Conservation (phyloP, 1,140 invertebrate genomes). For the Meloidogyne chitwoodi region DNA sequence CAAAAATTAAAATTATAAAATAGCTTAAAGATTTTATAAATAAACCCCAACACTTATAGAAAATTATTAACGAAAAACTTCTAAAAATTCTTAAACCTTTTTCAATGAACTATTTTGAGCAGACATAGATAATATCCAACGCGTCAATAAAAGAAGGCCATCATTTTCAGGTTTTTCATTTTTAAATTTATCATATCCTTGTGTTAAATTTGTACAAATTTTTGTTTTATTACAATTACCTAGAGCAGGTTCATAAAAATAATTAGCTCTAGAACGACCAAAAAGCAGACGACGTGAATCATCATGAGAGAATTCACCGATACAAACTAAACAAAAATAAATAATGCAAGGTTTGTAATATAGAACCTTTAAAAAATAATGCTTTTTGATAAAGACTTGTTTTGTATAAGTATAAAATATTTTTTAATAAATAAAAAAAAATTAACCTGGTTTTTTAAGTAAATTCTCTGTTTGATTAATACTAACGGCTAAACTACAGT, state of each 20-base stretch:
- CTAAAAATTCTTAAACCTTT: constrained; percentile 2
- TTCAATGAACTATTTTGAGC: constrained; percentile 1
- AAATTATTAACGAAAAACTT: not conserved
- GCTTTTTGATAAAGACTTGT: too few species aligned
- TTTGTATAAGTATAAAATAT: too few species aligned
- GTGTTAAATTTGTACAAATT: not conserved
- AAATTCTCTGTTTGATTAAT: not conserved
- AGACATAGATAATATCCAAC: constrained; percentile 11
- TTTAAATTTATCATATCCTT: constrained; percentile 5
- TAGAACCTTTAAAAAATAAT: too few species aligned
- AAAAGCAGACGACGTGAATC: not conserved
- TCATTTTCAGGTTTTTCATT: not conserved
- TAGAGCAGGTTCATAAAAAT: constrained; percentile 2
- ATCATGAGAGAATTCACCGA: constrained; percentile 14
- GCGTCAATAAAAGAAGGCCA: not conserved
- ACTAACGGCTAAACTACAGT: too few species aligned
- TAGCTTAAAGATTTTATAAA: too few species aligned
- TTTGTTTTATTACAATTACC: not conserved
- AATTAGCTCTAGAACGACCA: constrained; percentile 10
- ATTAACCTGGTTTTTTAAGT: not conserved
- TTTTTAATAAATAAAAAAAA: too few species aligned
- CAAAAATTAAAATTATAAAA: too few species aligned
- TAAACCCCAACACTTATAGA: too few species aligned
- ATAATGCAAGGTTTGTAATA: too few species aligned
- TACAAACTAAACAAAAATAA: not conserved